These are phyloP conservation scores for Gadus macrocephalus DNA, from an alignment of 2,113 vertebrate genomes.

Conservation along the genomic window DNA sequence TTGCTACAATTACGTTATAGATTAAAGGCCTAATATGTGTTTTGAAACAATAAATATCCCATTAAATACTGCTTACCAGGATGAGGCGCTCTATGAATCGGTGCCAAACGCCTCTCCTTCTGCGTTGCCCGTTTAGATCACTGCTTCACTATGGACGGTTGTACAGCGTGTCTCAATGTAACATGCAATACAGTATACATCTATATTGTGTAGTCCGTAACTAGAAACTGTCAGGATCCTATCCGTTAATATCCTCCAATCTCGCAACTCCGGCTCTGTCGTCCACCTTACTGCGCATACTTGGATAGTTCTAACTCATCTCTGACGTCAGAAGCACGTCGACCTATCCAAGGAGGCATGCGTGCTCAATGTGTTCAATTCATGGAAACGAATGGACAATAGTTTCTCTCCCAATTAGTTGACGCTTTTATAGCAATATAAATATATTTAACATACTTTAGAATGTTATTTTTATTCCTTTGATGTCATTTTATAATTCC, in stretches of 20 bases:
- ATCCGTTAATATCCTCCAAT: conserved; percentile 10
- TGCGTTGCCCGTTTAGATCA: neutral
- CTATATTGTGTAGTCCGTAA: neutral
- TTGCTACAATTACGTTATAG: neutral
- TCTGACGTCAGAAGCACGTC: conserved; percentile 62
- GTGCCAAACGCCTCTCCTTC: conserved; percentile 24
- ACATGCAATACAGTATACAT: neutral
- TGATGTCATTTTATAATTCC: too few relatives aligned
- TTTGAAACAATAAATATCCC: conserved; percentile 12
- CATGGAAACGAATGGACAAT: neutral
- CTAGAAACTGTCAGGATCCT: neutral
- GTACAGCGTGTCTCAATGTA: neutral
- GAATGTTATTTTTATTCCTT: too few relatives aligned
- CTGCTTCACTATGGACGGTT: neutral
- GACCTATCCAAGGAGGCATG: neutral
- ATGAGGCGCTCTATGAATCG: conserved; percentile 11
- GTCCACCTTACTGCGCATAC: conserved; percentile 31
- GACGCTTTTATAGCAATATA: too few relatives aligned
- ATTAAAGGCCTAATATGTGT: neutral
- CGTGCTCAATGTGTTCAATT: conserved; percentile 2
- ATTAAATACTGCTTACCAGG: conserved; percentile 41
- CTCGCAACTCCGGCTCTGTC: conserved; percentile 29
- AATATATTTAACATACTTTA: too few relatives aligned
- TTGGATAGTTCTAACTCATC: conserved; percentile 31
- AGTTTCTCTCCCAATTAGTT: neutral